phyloP scores from a whole-genome alignment of 2,888 invertebrate genomes.

The Lasius fuliginosus region DNA sequence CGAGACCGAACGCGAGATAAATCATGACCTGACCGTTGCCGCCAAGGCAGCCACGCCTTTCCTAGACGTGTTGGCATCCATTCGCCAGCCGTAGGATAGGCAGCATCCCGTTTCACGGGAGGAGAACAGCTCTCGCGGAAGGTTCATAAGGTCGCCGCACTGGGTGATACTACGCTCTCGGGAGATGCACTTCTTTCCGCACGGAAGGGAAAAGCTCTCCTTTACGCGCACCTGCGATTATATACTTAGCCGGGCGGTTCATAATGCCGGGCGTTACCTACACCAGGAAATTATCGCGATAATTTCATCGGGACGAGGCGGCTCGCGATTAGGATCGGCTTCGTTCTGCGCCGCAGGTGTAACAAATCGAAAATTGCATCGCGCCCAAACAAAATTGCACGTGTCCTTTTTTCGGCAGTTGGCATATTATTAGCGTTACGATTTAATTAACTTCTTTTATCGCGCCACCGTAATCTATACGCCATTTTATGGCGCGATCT shows the following conservation, averaged over 20 bases:
- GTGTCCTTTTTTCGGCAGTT: conserved; percentile 43
- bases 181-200: conserved; percentile 48
- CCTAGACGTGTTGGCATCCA: conserved; percentile 72
- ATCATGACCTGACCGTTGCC: conserved; percentile 67
- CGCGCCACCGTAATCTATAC: conserved; percentile 30
- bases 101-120: conserved; percentile 64
- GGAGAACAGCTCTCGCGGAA: conserved; percentile 51
- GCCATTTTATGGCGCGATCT: background rate
- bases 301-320: conserved; percentile 48
- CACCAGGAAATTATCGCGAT: conserved; percentile 53
- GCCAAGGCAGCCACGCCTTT: conserved; percentile 66
- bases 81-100: conserved; percentile 54
- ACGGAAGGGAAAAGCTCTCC: conserved; percentile 21
- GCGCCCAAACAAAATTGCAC: conserved; percentile 37
- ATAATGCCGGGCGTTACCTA: conserved; percentile 41
- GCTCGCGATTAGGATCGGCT: conserved; percentile 47
- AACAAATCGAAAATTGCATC: conserved; percentile 54
- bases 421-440: conserved; percentile 51
- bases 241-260: conserved; percentile 43
- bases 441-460: conserved; percentile 47
- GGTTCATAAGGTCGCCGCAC: conserved; percentile 68
- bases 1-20: conserved; percentile 70
- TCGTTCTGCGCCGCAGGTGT: conserved; percentile 32
- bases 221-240: conserved; percentile 46
- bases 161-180: conserved; percentile 58